Conservation (phyloP, 1,140 invertebrate species). For the Sinonovacula constricta region DNA sequence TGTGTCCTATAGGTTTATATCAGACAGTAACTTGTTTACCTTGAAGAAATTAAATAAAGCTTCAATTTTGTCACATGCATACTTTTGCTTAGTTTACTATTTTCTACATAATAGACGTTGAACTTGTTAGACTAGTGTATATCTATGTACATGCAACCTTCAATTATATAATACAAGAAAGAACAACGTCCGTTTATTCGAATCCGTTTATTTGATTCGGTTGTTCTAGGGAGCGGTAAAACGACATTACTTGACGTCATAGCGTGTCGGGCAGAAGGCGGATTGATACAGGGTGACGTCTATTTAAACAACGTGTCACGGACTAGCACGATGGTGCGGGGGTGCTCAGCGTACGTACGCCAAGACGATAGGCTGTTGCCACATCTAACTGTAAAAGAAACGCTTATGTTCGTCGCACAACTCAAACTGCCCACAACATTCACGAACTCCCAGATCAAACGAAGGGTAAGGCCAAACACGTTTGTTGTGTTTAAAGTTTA, state of each 20-base stretch:
- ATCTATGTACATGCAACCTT: too few species aligned
- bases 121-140: too few species aligned
- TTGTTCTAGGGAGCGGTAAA: constrained; percentile 71
- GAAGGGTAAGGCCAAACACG: constrained; percentile 66
- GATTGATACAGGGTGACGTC: constrained; percentile 62
- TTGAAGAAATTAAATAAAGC: too few species aligned
- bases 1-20: too few species aligned
- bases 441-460: constrained; percentile 52
- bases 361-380: constrained; percentile 73
- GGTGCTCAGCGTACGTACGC: constrained; percentile 69
- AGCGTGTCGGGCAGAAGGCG: constrained; percentile 59
- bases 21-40: too few species aligned
- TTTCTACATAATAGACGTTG: too few species aligned
- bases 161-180: too few species aligned
- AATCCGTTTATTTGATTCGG: too few species aligned
- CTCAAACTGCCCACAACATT: constrained; percentile 70
- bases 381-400: constrained; percentile 69
- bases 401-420: constrained; percentile 74
- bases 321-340: constrained; percentile 61
- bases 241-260: constrained; percentile 73
- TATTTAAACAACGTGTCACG: constrained; percentile 64
- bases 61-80: too few species aligned
- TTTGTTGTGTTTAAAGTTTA: too few species aligned
- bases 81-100: too few species aligned
- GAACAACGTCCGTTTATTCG: too few species aligned